Conservation (phyloP, 2,888 invertebrate genomes). For the Cantharis rustica region DNA sequence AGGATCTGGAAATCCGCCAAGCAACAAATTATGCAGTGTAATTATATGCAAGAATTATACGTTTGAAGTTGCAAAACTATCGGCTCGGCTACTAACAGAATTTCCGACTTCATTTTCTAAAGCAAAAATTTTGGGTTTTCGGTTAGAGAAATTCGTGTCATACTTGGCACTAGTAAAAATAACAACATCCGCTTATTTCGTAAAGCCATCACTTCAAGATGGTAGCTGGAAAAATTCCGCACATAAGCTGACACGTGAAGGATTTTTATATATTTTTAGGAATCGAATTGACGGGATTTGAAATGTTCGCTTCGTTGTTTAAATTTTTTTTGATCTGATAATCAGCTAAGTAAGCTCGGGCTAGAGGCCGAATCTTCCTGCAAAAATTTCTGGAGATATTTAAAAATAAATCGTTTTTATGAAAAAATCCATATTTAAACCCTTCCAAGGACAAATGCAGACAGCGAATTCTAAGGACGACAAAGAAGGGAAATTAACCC, state of each 20-base stretch:
- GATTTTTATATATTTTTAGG: background rate
- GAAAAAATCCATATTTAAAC: background rate
- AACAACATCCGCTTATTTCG: background rate
- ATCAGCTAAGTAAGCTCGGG: background rate
- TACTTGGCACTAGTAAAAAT: background rate
- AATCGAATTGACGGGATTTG: background rate
- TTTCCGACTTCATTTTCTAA: background rate
- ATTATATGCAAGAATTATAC: slow-evolving; percentile 20
- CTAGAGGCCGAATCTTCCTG: background rate
- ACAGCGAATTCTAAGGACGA: slow-evolving; percentile 21
- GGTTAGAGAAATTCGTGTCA: background rate
- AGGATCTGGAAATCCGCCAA: slow-evolving; percentile 15
- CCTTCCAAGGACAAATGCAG: slow-evolving; percentile 7
- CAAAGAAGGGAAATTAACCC: slow-evolving; percentile 35
- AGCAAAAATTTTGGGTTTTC: background rate
- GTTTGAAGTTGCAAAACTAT: background rate
- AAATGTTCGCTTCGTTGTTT: background rate
- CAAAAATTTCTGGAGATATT: background rate
- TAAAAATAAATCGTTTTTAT: background rate
- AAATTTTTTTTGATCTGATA: background rate
- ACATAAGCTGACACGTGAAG: background rate
- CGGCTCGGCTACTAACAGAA: background rate
- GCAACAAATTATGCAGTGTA: slow-evolving; percentile 12
- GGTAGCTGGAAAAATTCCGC: background rate
- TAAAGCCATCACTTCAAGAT: background rate